phyloP scores from a whole-genome alignment of 35 echinoderm and acorn worm species.

The Hemicentrotus pulcherrimus region DNA sequence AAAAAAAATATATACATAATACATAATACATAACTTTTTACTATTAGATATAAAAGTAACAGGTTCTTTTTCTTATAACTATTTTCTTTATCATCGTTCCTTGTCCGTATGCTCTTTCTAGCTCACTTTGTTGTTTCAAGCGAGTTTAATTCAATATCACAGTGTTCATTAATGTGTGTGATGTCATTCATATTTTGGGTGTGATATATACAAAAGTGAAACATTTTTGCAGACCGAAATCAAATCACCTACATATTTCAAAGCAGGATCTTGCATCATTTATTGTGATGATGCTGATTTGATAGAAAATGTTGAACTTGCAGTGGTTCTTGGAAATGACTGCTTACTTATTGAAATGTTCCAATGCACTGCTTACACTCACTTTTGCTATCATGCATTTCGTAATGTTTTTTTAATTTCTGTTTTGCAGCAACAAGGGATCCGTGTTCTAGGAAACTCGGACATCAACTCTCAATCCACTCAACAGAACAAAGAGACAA shows the following conservation, averaged over 20 bases:
- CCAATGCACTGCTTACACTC: not conserved
- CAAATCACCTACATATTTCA: not conserved
- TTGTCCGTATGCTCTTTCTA: too few relatives aligned
- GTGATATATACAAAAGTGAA: too few relatives aligned
- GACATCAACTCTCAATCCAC: slow-evolving; percentile 24
- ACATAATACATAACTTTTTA: too few relatives aligned
- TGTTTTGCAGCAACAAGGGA: slow-evolving; percentile 23
- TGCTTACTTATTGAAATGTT: not conserved
- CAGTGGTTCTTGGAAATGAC: too few relatives aligned
- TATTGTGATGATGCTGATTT: not conserved
- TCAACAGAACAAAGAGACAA: not conserved
- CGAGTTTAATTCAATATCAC: too few relatives aligned
- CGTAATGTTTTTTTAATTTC: not conserved
- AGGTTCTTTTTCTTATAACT: too few relatives aligned
- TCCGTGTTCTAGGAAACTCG: slow-evolving; percentile 40
- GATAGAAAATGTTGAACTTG: not conserved
- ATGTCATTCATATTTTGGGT: too few relatives aligned
- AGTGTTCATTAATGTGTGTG: too few relatives aligned
- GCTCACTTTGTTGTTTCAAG: too few relatives aligned
- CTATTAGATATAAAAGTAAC: too few relatives aligned
- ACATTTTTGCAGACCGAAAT: not conserved
- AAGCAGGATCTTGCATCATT: not conserved
- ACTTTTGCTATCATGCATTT: not conserved
- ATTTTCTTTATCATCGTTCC: too few relatives aligned
- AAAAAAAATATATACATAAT: too few relatives aligned